Evolutionary conservation across 2,888 invertebrate species (phyloP).

Genomic region (Exephanes ischioxanthus): DNA sequence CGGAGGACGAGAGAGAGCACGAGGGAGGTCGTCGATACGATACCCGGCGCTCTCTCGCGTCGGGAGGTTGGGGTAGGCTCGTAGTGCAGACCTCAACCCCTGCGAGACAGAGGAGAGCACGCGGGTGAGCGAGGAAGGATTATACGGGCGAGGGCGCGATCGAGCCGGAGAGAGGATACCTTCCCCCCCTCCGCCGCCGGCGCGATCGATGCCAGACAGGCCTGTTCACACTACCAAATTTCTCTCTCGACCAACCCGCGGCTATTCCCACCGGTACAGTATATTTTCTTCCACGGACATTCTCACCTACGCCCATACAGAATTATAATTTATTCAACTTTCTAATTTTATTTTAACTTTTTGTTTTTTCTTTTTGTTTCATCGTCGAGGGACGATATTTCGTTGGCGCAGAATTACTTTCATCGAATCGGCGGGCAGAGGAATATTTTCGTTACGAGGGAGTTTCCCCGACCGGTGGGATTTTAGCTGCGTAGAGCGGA

Average conservation of each 20-base stretch:
- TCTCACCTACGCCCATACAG: slow-evolving; percentile 4
- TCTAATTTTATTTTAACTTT: background rate
- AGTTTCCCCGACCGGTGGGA: background rate
- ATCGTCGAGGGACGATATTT: background rate
- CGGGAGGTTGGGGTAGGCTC: slow-evolving; percentile 84
- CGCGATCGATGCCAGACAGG: slow-evolving; percentile 85
- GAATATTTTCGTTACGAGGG: background rate
- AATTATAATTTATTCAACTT: slow-evolving; percentile 1
- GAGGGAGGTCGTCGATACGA: slow-evolving; percentile 83
- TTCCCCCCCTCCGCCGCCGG: slow-evolving; percentile 58
- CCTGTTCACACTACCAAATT: slow-evolving; percentile 84
- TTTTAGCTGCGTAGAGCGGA: slow-evolving; percentile 61
- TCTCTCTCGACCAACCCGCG: slow-evolving; percentile 67
- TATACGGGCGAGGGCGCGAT: slow-evolving; percentile 49
- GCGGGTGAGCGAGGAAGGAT: slow-evolving; percentile 50
- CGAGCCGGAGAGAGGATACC: slow-evolving; percentile 10
- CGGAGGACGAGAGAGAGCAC: slow-evolving; percentile 56
- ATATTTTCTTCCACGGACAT: slow-evolving; percentile 37
- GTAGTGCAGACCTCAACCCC: slow-evolving; percentile 72
- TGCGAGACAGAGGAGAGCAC: slow-evolving; percentile 57
- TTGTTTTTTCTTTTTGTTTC: background rate
- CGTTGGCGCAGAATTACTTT: background rate
- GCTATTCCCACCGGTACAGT: background rate
- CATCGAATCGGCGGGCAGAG: background rate
- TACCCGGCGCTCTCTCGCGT: slow-evolving; percentile 75